Base-by-base conservation (phyloP, 2,113 vertebrate genomes). In the Nerophis lumbriciformis region DNA sequence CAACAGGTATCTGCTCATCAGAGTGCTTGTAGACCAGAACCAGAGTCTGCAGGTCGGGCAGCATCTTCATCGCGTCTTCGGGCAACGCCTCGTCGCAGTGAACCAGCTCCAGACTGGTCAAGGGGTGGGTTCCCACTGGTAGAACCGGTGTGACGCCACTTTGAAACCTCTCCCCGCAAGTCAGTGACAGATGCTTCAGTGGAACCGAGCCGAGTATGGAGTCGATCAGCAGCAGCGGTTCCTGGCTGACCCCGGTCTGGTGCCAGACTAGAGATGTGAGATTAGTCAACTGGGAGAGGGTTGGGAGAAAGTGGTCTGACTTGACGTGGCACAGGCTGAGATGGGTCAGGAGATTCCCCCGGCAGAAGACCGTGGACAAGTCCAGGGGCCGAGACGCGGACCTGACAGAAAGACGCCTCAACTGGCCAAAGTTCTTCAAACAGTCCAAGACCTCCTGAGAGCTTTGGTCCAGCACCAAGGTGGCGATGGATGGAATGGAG, bases 91-190 rank as follows among this genome's bases (percentile, higher is more conserved):
- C 0, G 48, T 66, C 21, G 3, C 45, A 79, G 61, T 73, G 39
- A 2, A 83, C 48, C 0, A 88, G 72, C 9, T 88, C 86, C 63
- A 88, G 64, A 68, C 72, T 83, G 62, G 71, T 61, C 61, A 88
- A 28, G 13, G 28, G 14, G 0, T 36, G 3, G 3, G 16, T 5
- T 9, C 6, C 28, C 6, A 48, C 4, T 0, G 21, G 39, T 5
- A 39, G 51, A 3, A 3, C 5, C 8, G 35, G 12, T 60, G 10
- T 7, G 9, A 7, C 4, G 0, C 4, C 5, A 42, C 4, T 6
- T 1, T 6, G 12, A 11, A 4, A 8, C 12, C 0, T 4, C 6
- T 55, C 6, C 8, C 42, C 13, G 35, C 21, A 6, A 5, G 70
- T 66, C 62, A 83, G 8, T 0, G 86, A 86, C 28, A 85, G 77